Conservation (phyloP, 2,888 invertebrate genomes). For the Criorhina ranunculi region DNA sequence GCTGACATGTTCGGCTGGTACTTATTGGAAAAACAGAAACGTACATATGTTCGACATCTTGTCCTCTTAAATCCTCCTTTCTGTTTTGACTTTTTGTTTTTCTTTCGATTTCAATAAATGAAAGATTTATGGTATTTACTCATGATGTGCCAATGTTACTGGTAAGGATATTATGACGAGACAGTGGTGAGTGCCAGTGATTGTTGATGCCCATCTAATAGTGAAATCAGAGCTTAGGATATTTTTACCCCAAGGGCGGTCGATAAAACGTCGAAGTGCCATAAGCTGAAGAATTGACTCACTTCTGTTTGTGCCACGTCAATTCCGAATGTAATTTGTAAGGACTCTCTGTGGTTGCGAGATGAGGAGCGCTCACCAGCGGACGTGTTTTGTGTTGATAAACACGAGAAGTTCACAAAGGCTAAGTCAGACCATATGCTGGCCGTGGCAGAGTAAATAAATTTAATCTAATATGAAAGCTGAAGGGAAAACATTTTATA, state of each 20-base stretch:
- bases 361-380: constrained; percentile 30
- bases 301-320: constrained; percentile 38
- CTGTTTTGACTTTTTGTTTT: constrained; percentile 36
- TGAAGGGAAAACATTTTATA: constrained; percentile 47
- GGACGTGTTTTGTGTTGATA: constrained; percentile 67
- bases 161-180: constrained; percentile 42
- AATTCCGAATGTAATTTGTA: constrained; percentile 55
- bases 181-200: constrained; percentile 19
- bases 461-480: constrained; percentile 56
- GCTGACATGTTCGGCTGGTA: constrained; percentile 46
- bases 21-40: constrained; percentile 62
- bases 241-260: not conserved
- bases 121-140: constrained; percentile 73
- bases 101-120: constrained; percentile 74
- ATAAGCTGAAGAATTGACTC: constrained; percentile 45
- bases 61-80: constrained; percentile 45
- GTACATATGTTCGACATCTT: constrained; percentile 68
- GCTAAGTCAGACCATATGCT: constrained; percentile 40
- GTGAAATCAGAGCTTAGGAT: constrained; percentile 60
- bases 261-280: constrained; percentile 1
- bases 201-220: constrained; percentile 66
- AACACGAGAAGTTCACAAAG: constrained; percentile 1
- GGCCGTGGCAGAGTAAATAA: constrained; percentile 49
- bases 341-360: constrained; percentile 51
- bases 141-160: constrained; percentile 71